These are phyloP conservation scores for Chrysolina haemoptera DNA, from an alignment of 2,888 invertebrate genomes.

Conservation along the genomic window DNA sequence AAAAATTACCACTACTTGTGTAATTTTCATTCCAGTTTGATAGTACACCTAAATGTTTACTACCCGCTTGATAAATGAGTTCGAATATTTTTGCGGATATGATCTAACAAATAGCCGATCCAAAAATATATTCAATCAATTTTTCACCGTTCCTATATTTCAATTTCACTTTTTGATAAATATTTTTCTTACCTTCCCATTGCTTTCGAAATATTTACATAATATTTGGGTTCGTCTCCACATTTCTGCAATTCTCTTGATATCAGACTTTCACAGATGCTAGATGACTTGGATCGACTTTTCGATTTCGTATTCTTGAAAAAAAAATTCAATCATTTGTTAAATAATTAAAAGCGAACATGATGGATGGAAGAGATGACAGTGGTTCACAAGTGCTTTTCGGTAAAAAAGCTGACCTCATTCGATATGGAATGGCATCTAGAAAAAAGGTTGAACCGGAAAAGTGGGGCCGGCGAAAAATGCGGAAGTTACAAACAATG, in stretches of 20 bases:
- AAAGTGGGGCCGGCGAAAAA: too few species aligned
- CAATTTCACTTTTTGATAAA: conserved; percentile 33
- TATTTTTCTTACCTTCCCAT: conserved; percentile 73
- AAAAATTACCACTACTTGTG: too few species aligned
- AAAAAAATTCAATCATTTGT: conserved; percentile 11
- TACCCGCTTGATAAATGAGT: not conserved
- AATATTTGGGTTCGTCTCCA: conserved; percentile 69
- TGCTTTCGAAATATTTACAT: conserved; percentile 74
- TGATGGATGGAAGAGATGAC: not conserved
- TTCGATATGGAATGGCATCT: too few species aligned
- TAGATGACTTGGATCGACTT: conserved; percentile 59
- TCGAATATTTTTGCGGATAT: not conserved
- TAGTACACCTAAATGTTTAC: not conserved
- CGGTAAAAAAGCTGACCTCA: too few species aligned
- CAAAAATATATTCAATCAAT: conserved; percentile 11
- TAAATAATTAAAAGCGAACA: not conserved
- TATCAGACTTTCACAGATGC: conserved; percentile 48
- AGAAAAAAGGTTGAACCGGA: too few species aligned
- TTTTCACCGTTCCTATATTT: conserved; percentile 29
- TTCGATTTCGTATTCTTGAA: conserved; percentile 55
- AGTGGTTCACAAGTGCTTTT: too few species aligned
- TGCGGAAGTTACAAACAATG: too few species aligned
- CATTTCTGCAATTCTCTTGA: conserved; percentile 43
- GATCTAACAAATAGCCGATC: not conserved
- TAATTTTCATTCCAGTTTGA: not conserved